Evolutionary conservation across 23 tunicate species (phyloP).

Genomic region (Styela plicata): DNA sequence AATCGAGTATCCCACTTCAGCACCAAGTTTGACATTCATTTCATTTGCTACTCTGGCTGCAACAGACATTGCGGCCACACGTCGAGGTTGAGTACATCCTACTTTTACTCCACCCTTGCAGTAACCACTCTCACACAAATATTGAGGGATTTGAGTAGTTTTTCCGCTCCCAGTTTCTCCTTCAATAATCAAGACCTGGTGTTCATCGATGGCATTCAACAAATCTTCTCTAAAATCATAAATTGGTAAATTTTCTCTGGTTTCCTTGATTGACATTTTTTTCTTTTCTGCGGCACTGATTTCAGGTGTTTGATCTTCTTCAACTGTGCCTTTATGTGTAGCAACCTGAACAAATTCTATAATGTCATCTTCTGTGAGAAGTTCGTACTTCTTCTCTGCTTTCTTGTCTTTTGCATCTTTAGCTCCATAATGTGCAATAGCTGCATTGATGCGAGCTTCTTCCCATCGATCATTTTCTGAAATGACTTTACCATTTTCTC

Average conservation of each 20-base stretch:
- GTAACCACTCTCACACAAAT: slow-evolving; percentile 79
- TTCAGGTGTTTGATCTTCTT: slow-evolving; percentile 44
- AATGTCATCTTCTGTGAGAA: slow-evolving; percentile 93
- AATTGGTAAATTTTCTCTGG: slow-evolving; percentile 79
- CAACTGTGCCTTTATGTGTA: slow-evolving; percentile 73
- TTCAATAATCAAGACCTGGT: slow-evolving; percentile 94
- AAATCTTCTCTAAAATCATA: slow-evolving; percentile 81
- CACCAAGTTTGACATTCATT: slow-evolving; percentile 91
- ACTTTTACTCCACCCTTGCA: slow-evolving; percentile 83
- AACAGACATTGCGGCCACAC: slow-evolving; percentile 99
- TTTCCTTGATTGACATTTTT: slow-evolving; percentile 71
- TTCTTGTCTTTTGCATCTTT: slow-evolving; percentile 47
- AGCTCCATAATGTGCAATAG: slow-evolving; percentile 78
- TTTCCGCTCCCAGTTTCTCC: slow-evolving; percentile 98
- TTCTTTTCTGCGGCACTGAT: slow-evolving; percentile 58
- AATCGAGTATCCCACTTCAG: slow-evolving; percentile 82
- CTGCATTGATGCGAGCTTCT: slow-evolving; percentile 73
- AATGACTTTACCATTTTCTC: slow-evolving; percentile 5
- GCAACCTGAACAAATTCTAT: slow-evolving; percentile 97
- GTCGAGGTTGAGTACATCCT: slow-evolving; percentile 97
- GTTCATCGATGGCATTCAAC: slow-evolving; percentile 78
- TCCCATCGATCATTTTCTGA: slow-evolving; percentile 94
- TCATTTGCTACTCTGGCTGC: slow-evolving; percentile 92
- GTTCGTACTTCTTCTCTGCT: slow-evolving; percentile 69
- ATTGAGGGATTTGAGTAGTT: slow-evolving; percentile 98